Evolutionary conservation across 2,797 vertebrate genomes (phyloP), one percentile per base, ranked within the genome.

Genomic region (Sebastes kiyomatsui): DNA sequence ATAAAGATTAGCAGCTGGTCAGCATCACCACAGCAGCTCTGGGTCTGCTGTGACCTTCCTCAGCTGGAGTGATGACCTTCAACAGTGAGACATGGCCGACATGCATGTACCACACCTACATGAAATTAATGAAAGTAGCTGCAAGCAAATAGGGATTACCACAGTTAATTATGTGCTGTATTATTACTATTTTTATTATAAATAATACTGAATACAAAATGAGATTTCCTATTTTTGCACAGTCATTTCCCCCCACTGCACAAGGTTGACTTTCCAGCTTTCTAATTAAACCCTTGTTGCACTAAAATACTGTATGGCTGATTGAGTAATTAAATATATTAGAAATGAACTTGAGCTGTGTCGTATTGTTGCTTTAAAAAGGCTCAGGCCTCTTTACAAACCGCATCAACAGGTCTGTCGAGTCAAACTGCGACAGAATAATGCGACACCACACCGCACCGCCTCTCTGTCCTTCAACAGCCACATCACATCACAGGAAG

Each of bases 401-500:
- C 79, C 42, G 86, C 85, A 86, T 85, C 91, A 92, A 94, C 91
- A 92, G 90, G 92, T 92, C 52, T n/a, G 74, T 71, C 69, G 20
- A 79, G 73, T 75, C 79, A 79, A 91, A 90, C 89, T 94, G 93
- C 89, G 85, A 84, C 92, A 91, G 58, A 84, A 90, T 89, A 54
- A 60, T 81, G 90, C 90, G 85, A 71, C 90, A 87, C 70, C 9
- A 16, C 38, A 42, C 14, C 35, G 5, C 35, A 13, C 12, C 38
- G 42, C 20, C 35, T 60, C 14, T 62, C 11, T 82, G 88, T 32
- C 86, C 85, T 84, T 81, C 79, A 72, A 11, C 18, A 52, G 9
- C 52, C 72, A 80, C 38, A 42, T 42, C 38, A 42, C 35, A 38
- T 55, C 67, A 59, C 46, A 6, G 38, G 35, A 5, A 23, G 49